phyloP scores from a whole-genome alignment of 2,888 invertebrate genomes.

The Platynereis dumerilii region DNA sequence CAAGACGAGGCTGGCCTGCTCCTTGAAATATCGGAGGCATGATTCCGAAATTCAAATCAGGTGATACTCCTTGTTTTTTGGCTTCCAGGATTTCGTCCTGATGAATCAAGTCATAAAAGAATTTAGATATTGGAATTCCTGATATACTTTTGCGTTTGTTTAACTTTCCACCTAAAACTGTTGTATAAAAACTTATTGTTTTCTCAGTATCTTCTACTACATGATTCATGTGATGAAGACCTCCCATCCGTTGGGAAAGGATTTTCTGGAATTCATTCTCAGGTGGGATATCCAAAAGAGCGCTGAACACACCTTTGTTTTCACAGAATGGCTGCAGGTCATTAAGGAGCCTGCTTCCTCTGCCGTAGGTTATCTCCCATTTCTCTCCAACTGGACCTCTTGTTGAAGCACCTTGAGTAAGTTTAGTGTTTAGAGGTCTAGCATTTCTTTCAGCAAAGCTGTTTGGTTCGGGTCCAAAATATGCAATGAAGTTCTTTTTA shows the following conservation, averaged over 20 bases:
- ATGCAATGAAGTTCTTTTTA: too few species aligned
- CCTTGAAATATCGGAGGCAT: too few species aligned
- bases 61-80: not conserved
- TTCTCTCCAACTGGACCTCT: not conserved
- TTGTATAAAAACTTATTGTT: not conserved
- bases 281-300: not conserved
- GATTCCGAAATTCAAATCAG: not conserved
- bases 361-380: not conserved
- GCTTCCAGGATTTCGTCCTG: slow-evolving; percentile 2
- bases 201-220: not conserved
- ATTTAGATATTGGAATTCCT: not conserved
- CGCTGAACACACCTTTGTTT: not conserved
- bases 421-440: not conserved
- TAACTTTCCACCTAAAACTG: not conserved
- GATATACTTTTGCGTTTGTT: too few species aligned
- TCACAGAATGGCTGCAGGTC: not conserved
- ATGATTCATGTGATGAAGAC: not conserved
- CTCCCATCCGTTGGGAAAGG: not conserved
- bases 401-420: not conserved
- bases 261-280: not conserved
- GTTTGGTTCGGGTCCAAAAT: not conserved
- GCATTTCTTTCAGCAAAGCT: not conserved
- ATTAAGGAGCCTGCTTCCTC: not conserved
- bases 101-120: too few species aligned
- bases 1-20: too few species aligned